Percentiles rank a stretch among this genome's conserved stretches.
Evolutionary conservation across 1,140 invertebrate genomes (phyloP).

Genomic region (Drosophila watanabei): DNA sequence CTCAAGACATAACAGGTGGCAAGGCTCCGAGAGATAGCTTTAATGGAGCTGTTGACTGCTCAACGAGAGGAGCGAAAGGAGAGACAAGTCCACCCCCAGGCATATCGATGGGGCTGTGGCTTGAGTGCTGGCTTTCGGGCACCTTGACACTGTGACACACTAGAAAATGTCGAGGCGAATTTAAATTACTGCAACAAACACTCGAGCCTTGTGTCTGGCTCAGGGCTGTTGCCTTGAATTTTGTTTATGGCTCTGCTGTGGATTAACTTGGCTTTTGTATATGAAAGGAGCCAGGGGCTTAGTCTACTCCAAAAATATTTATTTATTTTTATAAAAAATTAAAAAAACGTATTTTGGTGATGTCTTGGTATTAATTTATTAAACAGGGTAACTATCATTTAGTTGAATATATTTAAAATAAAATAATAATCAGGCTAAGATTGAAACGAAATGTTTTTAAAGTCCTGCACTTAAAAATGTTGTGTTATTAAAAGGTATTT

Average conservation of each 20-base stretch:
- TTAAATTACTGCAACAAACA: slow-evolving; percentile 52
- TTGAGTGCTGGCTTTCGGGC: slow-evolving; percentile 52
- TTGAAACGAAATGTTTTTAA: too few species aligned
- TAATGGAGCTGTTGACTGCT: slow-evolving; percentile 54
- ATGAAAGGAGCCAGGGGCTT: background rate
- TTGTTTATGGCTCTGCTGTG: slow-evolving; percentile 41
- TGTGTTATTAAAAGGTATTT: background rate
- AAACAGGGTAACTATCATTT: too few species aligned
- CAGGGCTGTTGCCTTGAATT: slow-evolving; percentile 69
- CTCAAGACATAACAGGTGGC: slow-evolving; percentile 76
- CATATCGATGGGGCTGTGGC: slow-evolving; percentile 39
- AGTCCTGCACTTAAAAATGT: background rate
- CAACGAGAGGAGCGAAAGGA: slow-evolving; percentile 26
- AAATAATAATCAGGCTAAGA: too few species aligned
- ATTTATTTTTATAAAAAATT: background rate
- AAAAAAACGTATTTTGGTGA: too few species aligned
- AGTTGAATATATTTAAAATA: too few species aligned
- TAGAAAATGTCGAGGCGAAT: slow-evolving; percentile 45
- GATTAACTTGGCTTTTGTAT: slow-evolving; percentile 17
- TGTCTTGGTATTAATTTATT: too few species aligned
- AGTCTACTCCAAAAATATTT: background rate
- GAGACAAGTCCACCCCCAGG: slow-evolving; percentile 24
- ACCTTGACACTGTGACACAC: slow-evolving; percentile 80
- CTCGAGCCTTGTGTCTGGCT: slow-evolving; percentile 26
- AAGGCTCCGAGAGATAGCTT: slow-evolving; percentile 65